These are phyloP conservation scores for Listronotus oregonensis DNA, from an alignment of 1,140 invertebrate genomes.

Conservation along the genomic window DNA sequence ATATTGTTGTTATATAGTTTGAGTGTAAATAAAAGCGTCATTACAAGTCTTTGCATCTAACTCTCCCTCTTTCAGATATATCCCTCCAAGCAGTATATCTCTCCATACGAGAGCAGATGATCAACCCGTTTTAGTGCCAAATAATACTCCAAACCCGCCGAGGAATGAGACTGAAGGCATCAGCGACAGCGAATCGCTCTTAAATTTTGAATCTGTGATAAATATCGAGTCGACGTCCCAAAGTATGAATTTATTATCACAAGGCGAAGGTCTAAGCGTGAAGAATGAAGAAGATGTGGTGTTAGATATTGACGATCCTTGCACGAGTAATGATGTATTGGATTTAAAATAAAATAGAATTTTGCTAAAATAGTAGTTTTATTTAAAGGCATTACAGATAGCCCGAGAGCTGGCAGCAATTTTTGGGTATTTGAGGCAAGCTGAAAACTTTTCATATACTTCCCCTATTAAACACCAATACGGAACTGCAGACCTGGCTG, in stretches of 20 bases:
- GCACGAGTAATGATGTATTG: conserved; percentile 19
- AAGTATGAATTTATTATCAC: conserved; percentile 5
- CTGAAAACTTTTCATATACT: too few relatives aligned
- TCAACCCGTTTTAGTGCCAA: conserved; percentile 12
- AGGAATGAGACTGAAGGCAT: conserved; percentile 14
- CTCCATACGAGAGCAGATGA: conserved; percentile 14
- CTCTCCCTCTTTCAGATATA: conserved; percentile 33
- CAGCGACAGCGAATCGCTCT: conserved; percentile 25
- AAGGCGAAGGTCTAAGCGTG: conserved; percentile 7
- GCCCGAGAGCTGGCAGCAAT: too few relatives aligned
- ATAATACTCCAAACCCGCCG: conserved; percentile 28
- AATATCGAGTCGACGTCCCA: conserved; percentile 9
- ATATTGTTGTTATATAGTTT: too few relatives aligned
- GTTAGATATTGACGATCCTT: conserved; percentile 16
- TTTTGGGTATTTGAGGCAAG: too few relatives aligned
- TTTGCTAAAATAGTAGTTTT: neutral
- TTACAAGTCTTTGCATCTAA: too few relatives aligned
- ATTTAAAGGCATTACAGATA: too few relatives aligned
- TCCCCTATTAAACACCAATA: too few relatives aligned
- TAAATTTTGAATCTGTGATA: conserved; percentile 28
- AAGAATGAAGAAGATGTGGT: conserved; percentile 4
- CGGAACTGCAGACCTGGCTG: too few relatives aligned
- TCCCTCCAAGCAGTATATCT: conserved; percentile 40
- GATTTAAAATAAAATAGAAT: conserved; percentile 26
- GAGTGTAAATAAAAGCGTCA: too few relatives aligned